Base-by-base conservation (phyloP, 2,113 vertebrate species). In the Murina feae region DNA sequence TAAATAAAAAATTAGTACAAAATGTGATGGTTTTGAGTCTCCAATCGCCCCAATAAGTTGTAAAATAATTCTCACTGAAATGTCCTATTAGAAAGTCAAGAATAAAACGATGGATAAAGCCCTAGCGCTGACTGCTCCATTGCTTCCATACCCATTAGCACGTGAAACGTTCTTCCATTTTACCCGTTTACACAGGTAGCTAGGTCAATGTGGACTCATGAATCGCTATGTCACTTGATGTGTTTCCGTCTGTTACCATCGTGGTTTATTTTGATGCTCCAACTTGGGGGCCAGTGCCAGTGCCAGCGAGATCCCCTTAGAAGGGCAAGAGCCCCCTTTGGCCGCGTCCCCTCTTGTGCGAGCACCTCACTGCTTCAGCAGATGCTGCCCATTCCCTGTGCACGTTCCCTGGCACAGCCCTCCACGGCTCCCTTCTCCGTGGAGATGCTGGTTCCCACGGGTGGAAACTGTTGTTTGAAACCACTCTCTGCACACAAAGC, bases 361-460 rank as follows among this genome's bases (percentile, higher is more conserved):
- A 37, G 51, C 76, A 9, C 49, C 21, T 14, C 51, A 37, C 32
- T 17, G 49, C 76, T 14, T 7, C 20, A 2, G 39, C 18, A 42
- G 75, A 16, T 1, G 32, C n/a, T 7, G 20, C 6, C 4, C 2
- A 25, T 14, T 79, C 76, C 12, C 0, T 20, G 49, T 1, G 75
- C 49, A 23, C n/a, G 9, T 14, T 25, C n/a, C n/a, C 51, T 14
- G n/a, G n/a, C 51, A 55, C 51, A 25, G 51, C 21, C 21, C n/a
- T 16, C 4, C 21, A 2, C 17, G 1, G 51, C 5, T 53, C 49
- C 14, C 49, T 55, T 25, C 32, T 25, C 49, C 49, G 0, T 4
- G 49, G 76, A 37, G 76, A 25, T 37, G 49, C 25, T 23, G 32
- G 49, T 21, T 35, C 75, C 49, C 75, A n/a, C 21, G 4, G 49